These are phyloP conservation scores for Drosophila borborema DNA, from an alignment of 2,888 invertebrate genomes.

Conservation along the genomic window DNA sequence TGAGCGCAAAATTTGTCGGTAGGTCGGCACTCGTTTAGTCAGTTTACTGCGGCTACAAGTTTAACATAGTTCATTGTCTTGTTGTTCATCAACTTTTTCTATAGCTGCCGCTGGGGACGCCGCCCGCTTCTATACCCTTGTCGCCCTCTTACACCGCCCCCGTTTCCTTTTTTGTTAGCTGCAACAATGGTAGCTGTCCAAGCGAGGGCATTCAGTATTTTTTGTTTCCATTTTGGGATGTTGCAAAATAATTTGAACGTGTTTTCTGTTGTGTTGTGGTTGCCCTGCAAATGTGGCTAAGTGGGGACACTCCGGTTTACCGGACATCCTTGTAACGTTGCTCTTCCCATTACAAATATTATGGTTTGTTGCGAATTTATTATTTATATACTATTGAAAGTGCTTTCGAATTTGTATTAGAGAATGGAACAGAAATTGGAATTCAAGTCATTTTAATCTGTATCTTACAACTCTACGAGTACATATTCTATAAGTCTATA, in stretches of 20 bases:
- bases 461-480: no score
- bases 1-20: constrained; percentile 58
- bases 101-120: constrained; percentile 50
- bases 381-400: not conserved
- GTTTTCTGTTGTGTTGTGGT: constrained; percentile 42
- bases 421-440: not conserved
- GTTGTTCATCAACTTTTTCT: constrained; percentile 72
- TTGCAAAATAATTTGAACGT: constrained; percentile 62
- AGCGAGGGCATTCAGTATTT: constrained; percentile 37
- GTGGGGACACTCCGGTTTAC: not conserved
- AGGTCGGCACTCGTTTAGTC: constrained; percentile 40
- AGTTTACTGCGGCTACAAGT: constrained; percentile 62
- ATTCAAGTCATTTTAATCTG: no score
- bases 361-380: not conserved
- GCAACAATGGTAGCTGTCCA: constrained; percentile 45
- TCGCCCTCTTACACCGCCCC: not conserved
- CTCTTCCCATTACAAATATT: not conserved
- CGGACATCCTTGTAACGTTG: not conserved
- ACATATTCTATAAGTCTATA: no score
- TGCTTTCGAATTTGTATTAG: not conserved
- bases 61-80: constrained; percentile 77
- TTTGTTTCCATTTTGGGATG: constrained; percentile 43
- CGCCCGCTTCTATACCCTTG: not conserved
- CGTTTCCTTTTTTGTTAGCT: constrained; percentile 3
- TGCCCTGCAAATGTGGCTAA: constrained; percentile 23